Evolutionary conservation across 1,140 invertebrate genomes (phyloP).

Genomic region (Scaptomyza pallida): DNA sequence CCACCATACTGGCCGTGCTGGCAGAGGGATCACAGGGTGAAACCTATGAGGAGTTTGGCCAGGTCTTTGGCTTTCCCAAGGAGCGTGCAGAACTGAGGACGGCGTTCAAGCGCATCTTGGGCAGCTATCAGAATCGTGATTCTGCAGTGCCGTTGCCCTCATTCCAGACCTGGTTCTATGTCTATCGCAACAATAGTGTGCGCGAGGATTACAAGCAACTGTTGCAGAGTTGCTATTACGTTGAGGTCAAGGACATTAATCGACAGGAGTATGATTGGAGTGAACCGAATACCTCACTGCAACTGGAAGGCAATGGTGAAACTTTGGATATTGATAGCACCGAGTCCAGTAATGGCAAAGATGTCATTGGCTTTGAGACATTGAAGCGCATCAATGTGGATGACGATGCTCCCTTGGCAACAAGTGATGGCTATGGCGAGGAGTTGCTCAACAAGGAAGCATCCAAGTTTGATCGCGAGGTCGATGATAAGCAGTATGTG

Average conservation of each 20-base stretch:
- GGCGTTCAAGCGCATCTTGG: slow-evolving; percentile 85
- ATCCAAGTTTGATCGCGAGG: slow-evolving; percentile 80
- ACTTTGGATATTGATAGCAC: slow-evolving; percentile 28
- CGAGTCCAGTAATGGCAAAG: slow-evolving; percentile 75
- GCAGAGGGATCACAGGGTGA: slow-evolving; percentile 86
- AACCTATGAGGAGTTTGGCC: slow-evolving; percentile 85
- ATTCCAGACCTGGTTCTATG: slow-evolving; percentile 87
- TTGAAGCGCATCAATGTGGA: slow-evolving; percentile 75
- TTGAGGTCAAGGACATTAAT: slow-evolving; percentile 86
- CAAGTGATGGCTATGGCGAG: slow-evolving; percentile 65
- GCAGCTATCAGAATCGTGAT: slow-evolving; percentile 85
- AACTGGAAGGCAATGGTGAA: slow-evolving; percentile 39
- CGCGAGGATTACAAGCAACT: slow-evolving; percentile 86
- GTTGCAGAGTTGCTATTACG: slow-evolving; percentile 86
- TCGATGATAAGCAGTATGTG: slow-evolving; percentile 84
- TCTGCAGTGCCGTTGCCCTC: slow-evolving; percentile 85
- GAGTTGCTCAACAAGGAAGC: slow-evolving; percentile 73
- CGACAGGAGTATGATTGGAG: slow-evolving; percentile 83
- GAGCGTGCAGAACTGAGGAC: slow-evolving; percentile 72
- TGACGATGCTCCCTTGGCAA: slow-evolving; percentile 48
- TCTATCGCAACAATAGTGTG: slow-evolving; percentile 87
- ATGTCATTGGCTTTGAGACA: slow-evolving; percentile 79
- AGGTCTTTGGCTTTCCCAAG: slow-evolving; percentile 86
- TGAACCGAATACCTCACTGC: slow-evolving; percentile 64
- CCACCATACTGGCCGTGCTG: slow-evolving; percentile 86